These are phyloP conservation scores for Nannobrachium achirus DNA, from an alignment of 2,113 vertebrate species.

Conservation along the genomic window DNA sequence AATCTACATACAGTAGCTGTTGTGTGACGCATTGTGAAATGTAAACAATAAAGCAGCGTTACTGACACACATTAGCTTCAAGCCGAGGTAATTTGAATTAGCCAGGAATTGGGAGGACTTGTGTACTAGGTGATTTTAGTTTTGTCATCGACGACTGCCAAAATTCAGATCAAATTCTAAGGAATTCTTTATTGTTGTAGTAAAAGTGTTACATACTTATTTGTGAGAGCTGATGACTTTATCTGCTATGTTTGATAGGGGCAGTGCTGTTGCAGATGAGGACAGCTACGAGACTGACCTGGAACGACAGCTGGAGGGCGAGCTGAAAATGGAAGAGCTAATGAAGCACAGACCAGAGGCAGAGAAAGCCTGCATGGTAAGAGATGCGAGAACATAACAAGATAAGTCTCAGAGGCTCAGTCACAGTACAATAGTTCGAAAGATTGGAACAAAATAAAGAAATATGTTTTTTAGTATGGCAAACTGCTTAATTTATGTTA, in stretches of 20 bases:
- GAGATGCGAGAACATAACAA: background rate
- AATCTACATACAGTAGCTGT: too few species aligned
- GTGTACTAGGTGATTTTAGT: too few species aligned
- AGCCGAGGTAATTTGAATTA: too few species aligned
- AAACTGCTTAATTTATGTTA: background rate
- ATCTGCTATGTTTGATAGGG: constrained; percentile 58
- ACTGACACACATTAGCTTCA: too few species aligned
- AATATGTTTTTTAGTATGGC: constrained; percentile 1
- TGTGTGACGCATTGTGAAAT: too few species aligned
- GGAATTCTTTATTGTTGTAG: too few species aligned
- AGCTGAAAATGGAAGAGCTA: constrained; percentile 90
- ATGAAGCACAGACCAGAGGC: constrained; percentile 88
- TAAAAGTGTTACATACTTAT: background rate
- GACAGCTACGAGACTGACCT: constrained; percentile 90
- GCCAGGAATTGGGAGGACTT: too few species aligned
- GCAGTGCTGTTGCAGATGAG: constrained; percentile 81
- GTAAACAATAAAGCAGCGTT: too few species aligned
- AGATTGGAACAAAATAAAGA: background rate
- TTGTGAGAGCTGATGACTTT: background rate
- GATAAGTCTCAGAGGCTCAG: too few species aligned
- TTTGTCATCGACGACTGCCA: too few species aligned
- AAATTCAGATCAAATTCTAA: too few species aligned
- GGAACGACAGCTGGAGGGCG: constrained; percentile 89
- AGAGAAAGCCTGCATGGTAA: constrained; percentile 92
- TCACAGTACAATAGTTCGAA: background rate